Evolutionary conservation across 1,140 invertebrate genomes (phyloP).

Genomic region (Philaenus spumarius): DNA sequence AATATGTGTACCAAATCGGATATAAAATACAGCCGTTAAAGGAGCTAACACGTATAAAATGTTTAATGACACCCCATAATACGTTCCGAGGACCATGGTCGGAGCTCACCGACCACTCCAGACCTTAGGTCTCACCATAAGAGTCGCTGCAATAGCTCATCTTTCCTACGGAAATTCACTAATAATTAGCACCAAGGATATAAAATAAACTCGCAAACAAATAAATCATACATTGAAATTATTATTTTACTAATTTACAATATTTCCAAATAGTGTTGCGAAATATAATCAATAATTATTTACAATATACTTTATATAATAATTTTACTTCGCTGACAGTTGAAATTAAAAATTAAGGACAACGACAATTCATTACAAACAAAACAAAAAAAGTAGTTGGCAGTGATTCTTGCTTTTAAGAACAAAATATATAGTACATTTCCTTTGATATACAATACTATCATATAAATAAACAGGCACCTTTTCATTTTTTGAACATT

Average conservation of each 20-base stretch:
- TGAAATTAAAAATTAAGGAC: not conserved
- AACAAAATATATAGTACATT: not conserved
- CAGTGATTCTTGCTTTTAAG: not conserved
- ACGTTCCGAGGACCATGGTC: too few relatives aligned
- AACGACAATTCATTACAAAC: not conserved
- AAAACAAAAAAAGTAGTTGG: constrained; percentile 1
- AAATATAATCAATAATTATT: not conserved
- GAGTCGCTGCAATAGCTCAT: too few relatives aligned
- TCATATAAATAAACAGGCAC: not conserved
- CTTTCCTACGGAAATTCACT: too few relatives aligned
- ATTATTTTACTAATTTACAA: constrained; percentile 15
- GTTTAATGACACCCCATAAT: too few relatives aligned
- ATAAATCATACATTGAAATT: constrained; percentile 15
- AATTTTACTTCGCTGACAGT: not conserved
- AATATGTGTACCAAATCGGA: too few relatives aligned
- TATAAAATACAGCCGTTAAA: too few relatives aligned
- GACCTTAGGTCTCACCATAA: too few relatives aligned
- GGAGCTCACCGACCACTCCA: too few relatives aligned
- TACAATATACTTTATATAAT: not conserved
- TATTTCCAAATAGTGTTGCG: constrained; percentile 10
- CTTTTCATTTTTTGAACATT: not conserved
- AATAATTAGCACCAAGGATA: too few relatives aligned
- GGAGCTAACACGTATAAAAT: too few relatives aligned
- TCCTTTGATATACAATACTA: not conserved
- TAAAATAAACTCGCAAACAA: too few relatives aligned